Evolutionary conservation across 2,113 vertebrate species (phyloP), one percentile per base, ranked within the genome.

Genomic region (Takifugu flavidus): DNA sequence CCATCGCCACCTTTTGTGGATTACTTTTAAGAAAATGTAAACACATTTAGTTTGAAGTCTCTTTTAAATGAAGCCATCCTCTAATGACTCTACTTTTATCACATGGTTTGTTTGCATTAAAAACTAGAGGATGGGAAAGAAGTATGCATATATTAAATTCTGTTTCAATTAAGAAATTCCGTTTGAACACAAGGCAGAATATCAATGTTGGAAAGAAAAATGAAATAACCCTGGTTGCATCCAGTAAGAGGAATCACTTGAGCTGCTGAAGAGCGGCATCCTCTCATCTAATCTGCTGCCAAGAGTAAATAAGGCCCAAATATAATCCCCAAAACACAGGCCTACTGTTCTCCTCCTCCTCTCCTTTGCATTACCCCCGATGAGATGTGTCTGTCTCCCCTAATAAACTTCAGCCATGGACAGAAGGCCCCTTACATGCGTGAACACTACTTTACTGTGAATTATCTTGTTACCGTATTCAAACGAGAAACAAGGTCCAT

Each of bases 321-420:
- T 58, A 62, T 69, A 72, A 83, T 70, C 70, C 64, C 25, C 47
- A 72, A 77, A 75, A 70, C 57, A 63, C 57, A 56, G 50, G 57
- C 49, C 54, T 59, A 63, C 67, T 59, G 52, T 65, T 74, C 52
- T 52, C 63, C 70, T 66, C 47, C 46, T 65, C 46, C 52, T 47
- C 26, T 25, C 42, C 44, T 26, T 62, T 25, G 56, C 46, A 6
- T 11, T 51, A 42, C 58, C 14, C 28, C 13, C 56, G 45, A 69
- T 49, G 52, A 62, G 50, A 43, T 67, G 20, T 54, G 65, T 52
- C 60, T 25, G 34, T 55, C 65, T 56, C 13, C 50, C 63, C 10
- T 46, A 56, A 29, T 25, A 44, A 8, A 58, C 43, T 64, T 43
- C 60, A 46, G 56, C 39, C 56, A 20, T 11, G 70, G 46, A 79